Conservation (phyloP, 2,797 vertebrate species). For the Loris lydekkerianus region DNA sequence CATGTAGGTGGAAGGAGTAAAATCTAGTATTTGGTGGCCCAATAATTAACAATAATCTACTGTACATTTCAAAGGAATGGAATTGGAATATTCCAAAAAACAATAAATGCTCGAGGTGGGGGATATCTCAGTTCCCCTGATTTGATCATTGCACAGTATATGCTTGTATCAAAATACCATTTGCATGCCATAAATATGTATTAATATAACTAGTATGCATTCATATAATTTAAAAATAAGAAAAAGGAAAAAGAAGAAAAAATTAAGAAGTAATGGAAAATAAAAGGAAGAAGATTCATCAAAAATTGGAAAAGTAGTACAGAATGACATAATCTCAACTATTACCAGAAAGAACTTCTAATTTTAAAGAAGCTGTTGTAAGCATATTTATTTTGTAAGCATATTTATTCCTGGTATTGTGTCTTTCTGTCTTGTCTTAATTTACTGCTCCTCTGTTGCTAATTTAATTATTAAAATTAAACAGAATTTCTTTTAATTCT, state of each 20-base stretch:
- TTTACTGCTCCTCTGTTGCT: not conserved
- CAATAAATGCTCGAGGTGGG: not conserved
- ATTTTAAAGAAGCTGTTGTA: not conserved
- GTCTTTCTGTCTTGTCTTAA: slow-evolving; percentile 5
- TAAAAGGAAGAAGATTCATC: not conserved
- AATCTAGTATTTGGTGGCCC: not conserved
- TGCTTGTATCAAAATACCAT: not conserved
- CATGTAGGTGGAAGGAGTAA: not conserved
- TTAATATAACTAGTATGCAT: not conserved
- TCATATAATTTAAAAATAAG: not conserved
- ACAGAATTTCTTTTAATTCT: not conserved
- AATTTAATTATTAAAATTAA: not conserved
- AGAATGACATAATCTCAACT: not conserved
- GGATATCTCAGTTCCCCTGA: not conserved
- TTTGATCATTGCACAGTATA: not conserved
- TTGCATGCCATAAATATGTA: not conserved
- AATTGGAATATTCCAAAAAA: not conserved
- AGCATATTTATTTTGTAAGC: not conserved
- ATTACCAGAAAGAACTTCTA: not conserved
- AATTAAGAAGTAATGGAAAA: slow-evolving; percentile 13
- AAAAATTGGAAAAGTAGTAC: not conserved
- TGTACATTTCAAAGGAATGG: not conserved
- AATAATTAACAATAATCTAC: not conserved
- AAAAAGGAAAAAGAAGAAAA: not conserved
- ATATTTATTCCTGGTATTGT: not conserved